Evolutionary conservation across 2,113 vertebrate species (phyloP), one percentile per base, ranked within the genome.

Genomic region (Cavia porcellus): DNA sequence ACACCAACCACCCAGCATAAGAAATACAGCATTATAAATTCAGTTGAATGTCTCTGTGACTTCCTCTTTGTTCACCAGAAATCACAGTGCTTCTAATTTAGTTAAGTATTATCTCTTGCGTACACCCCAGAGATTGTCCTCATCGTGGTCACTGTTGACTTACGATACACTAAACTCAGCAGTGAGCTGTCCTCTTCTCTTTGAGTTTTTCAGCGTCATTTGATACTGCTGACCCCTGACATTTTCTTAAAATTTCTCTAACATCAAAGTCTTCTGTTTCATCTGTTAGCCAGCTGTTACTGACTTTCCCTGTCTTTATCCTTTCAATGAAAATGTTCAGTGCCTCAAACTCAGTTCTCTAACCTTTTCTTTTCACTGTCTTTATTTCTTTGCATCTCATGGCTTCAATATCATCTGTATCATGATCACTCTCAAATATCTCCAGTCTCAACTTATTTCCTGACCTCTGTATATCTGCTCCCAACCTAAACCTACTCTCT

Each of bases 241-340:
- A 70, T 77, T 55, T 96, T 96, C 11, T 62, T 86, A 79, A 86
- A 90, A 94, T 94, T 95, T 79, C 57, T 15, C 3, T 62, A 57
- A 82, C 38, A 57, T 70, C 30, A 52, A 62, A 82, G 15, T 38
- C 38, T 38, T 59, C 25, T 22, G 12, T 61, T 88, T 62, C 28
- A 77, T 35, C 47, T 62, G 32, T 82, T 72, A 82, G 64, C 77
- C 28, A 80, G 28, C 35, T 90, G 30, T 24, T 83, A 52, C 32
- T 89, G 55, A 79, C 52, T 68, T 90, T 6, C 10, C 74, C 19
- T 7, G 10, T 45, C 24, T 62, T 95, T 81, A 74, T 55, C 85
- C 20, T 20, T 25, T 45, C 42, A n/a, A 74, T 86, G 64, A 66
- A 85, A 94, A 75, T 66, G 22, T 83, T 91, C 13, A 32, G 30